Evolutionary conservation across 30 jellyfish, hydroid and myxozoan genomes (phyloP).

Genomic region (Morbakka virulenta): DNA sequence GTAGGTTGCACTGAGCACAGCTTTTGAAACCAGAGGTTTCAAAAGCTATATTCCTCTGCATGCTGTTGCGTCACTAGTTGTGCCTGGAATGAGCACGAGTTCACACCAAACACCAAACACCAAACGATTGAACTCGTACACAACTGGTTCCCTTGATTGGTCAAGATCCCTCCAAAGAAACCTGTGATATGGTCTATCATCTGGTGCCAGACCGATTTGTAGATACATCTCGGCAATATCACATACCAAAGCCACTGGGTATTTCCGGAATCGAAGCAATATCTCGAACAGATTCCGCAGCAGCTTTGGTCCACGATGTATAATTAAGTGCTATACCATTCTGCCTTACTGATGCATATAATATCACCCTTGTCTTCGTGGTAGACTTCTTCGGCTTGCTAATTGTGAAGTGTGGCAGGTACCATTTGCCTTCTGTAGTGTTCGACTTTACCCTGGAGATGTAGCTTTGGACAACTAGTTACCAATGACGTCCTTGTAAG

Average conservation of each 20-base stretch:
- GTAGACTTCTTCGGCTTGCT: not conserved
- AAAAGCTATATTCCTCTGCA: slow-evolving; percentile 10
- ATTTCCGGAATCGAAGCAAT: slow-evolving; percentile 22
- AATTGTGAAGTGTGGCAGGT: slow-evolving; percentile 37
- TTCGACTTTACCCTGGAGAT: not conserved
- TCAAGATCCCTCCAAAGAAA: slow-evolving; percentile 55
- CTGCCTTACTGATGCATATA: slow-evolving; percentile 30
- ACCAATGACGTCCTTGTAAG: not conserved
- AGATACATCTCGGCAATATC: slow-evolving; percentile 64
- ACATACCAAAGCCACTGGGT: slow-evolving; percentile 59
- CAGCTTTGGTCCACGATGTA: slow-evolving; percentile 35
- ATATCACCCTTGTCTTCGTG: slow-evolving; percentile 28
- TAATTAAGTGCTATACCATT: slow-evolving; percentile 24
- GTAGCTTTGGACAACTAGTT: not conserved
- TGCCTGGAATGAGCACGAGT: slow-evolving; percentile 37
- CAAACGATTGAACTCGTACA: slow-evolving; percentile 46
- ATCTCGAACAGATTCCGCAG: not conserved
- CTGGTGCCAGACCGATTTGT: slow-evolving; percentile 2
- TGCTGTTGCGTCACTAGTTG: slow-evolving; percentile 52
- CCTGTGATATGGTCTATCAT: slow-evolving; percentile 33
- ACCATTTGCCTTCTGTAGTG: not conserved
- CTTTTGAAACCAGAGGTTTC: slow-evolving; percentile 53
- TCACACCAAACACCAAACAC: slow-evolving; percentile 65
- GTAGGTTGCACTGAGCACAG: slow-evolving; percentile 59
- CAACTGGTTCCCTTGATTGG: slow-evolving; percentile 22